Evolutionary conservation across 2,888 invertebrate species (phyloP), one percentile per base, ranked within the genome.

Genomic region (Branchinecta sandiegonensis): DNA sequence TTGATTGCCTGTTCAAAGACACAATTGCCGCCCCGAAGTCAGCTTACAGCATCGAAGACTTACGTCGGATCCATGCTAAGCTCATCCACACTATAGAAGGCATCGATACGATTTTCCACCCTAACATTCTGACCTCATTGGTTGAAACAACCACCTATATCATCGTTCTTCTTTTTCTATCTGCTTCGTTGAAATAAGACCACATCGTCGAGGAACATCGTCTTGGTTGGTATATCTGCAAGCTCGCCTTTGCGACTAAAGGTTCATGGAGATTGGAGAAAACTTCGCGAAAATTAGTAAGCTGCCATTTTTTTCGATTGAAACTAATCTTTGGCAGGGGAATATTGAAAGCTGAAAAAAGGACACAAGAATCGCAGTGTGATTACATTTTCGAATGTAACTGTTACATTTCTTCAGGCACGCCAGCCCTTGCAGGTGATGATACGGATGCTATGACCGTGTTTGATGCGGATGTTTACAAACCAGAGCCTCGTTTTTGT

Each of bases 111-210:
- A 50, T 50, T 5, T 50, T 50, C 14, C 13, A 50, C 14, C 56
- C 56, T 50, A 14, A 50, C 56, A 50, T 50, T 50, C 56, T 50
- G 13, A 50, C 56, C 14, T 56, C 56, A 2, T 50, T 56, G 56
- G 9, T 56, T 14, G 56, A 7, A 14, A 14, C 9, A 14, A 56
- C 14, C 14, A 14, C 14, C 8, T 9, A 9, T 56, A 56, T 14
- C n/a, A 14, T 9, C n/a, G 8, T 56, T 5, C 14, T 56, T 14
- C 56, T 56, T 14, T 56, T 56, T 9, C 14, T 7, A 14, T 56
- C 56, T 14, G n/a, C 56, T 6, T 56, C 56, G 8, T 8, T 56
- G 56, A 56, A 56, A 8, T 8, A 56, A 56, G 56, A 56, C 8
- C n/a, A 56, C 14, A 14, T 56, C 14, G n/a, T 14, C n/a, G 56